Evolutionary conservation across 2,113 vertebrate genomes (phyloP).

Genomic region (Oncorhynchus gorbuscha): DNA sequence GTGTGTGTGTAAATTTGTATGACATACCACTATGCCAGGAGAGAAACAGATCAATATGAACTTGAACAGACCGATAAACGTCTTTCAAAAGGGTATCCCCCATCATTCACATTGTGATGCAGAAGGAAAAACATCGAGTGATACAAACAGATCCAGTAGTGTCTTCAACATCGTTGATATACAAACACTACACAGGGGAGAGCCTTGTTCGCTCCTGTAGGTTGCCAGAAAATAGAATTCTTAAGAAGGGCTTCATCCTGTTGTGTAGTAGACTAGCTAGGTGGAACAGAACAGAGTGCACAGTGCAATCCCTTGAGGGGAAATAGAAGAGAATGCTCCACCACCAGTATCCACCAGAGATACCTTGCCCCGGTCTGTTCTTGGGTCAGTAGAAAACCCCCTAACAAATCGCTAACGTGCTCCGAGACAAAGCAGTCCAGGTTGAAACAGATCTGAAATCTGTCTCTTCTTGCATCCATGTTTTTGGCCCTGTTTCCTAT

Average conservation of each 20-base stretch:
- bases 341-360: too few relatives aligned
- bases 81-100: too few relatives aligned
- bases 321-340: neutral
- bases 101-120: too few relatives aligned
- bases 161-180: too few relatives aligned
- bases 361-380: too few relatives aligned
- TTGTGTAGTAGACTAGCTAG: conserved; percentile 42
- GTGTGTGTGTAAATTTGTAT: too few relatives aligned
- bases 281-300: conserved; percentile 24
- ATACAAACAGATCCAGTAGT: neutral
- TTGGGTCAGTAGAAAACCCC: too few relatives aligned
- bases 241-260: conserved; percentile 6
- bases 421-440: neutral
- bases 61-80: too few relatives aligned
- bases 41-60: too few relatives aligned
- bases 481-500: conserved; percentile 27
- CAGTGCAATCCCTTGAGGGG: conserved; percentile 17
- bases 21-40: too few relatives aligned
- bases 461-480: neutral
- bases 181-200: conserved; percentile 36
- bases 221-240: conserved; percentile 18
- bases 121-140: too few relatives aligned
- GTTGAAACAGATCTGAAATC: neutral
- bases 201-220: conserved; percentile 50
- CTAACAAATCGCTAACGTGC: too few relatives aligned